Evolutionary conservation across 2,113 vertebrate genomes (phyloP).

Genomic region (Osmerus eperlanus): DNA sequence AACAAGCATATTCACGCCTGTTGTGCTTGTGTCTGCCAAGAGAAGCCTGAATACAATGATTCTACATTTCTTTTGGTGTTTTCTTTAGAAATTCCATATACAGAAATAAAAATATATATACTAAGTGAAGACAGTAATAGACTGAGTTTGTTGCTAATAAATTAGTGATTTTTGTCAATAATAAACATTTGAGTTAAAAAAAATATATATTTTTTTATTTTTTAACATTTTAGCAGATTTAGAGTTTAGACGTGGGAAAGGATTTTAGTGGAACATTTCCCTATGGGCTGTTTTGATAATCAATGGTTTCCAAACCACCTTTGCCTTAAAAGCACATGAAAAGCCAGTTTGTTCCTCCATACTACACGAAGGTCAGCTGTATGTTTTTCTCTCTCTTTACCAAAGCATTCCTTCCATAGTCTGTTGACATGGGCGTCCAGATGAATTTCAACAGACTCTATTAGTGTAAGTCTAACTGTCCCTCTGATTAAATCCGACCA

Average conservation of each 20-base stretch:
- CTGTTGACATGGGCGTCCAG: slow-evolving; percentile 59
- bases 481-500: slow-evolving; percentile 47
- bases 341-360: background rate
- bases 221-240: too few relatives aligned
- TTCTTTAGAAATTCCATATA: background rate
- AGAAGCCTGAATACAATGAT: background rate
- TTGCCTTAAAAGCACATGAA: slow-evolving; percentile 4
- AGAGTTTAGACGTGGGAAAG: too few relatives aligned
- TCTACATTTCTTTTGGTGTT: background rate
- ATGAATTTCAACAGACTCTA: slow-evolving; percentile 57
- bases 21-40: slow-evolving; percentile 2
- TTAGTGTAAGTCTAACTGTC: slow-evolving; percentile 42
- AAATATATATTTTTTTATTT: too few relatives aligned
- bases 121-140: too few relatives aligned
- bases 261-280: background rate
- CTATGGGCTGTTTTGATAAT: background rate
- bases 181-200: too few relatives aligned
- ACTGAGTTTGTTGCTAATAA: too few relatives aligned
- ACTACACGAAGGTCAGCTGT: background rate
- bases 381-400: background rate
- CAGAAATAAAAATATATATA: too few relatives aligned
- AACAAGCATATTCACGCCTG: slow-evolving; percentile 9
- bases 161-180: too few relatives aligned
- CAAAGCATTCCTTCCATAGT: slow-evolving; percentile 48
- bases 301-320: background rate